phyloP scores from a whole-genome alignment of 1,140 invertebrate genomes.

The Ptiloglossa arizonensis region DNA sequence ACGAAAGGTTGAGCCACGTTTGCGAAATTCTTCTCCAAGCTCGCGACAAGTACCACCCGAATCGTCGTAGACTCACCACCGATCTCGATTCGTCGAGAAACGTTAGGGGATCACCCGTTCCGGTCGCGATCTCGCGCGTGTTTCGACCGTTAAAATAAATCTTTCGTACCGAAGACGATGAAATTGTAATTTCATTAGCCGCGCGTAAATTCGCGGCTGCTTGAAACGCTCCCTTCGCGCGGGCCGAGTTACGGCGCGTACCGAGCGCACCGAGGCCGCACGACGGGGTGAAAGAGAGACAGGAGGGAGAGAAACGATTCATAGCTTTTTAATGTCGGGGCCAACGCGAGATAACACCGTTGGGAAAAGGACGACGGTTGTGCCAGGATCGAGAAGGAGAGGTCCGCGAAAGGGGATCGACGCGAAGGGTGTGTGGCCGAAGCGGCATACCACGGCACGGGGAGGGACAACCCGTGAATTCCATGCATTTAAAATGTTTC shows the following conservation, averaged over 20 bases:
- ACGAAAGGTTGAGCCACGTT: too few relatives aligned
- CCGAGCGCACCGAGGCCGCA: constrained; percentile 13
- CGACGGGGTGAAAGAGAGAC: constrained; percentile 39
- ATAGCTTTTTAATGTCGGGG: constrained; percentile 66
- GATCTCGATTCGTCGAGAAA: too few relatives aligned
- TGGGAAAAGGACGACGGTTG: constrained; percentile 12
- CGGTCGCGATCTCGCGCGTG: too few relatives aligned
- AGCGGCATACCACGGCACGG: not conserved
- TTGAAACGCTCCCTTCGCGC: constrained; percentile 19
- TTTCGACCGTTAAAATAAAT: constrained; percentile 55
- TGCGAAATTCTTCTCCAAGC: too few relatives aligned
- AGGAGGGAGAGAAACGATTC: constrained; percentile 53
- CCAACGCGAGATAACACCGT: not conserved
- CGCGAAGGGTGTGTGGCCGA: constrained; percentile 19
- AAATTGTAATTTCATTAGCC: constrained; percentile 64
- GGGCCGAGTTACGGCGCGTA: constrained; percentile 48
- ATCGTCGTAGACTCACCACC: too few relatives aligned
- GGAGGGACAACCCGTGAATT: constrained; percentile 58
- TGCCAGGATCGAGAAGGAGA: constrained; percentile 7
- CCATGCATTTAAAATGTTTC: constrained; percentile 79
- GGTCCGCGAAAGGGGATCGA: constrained; percentile 21
- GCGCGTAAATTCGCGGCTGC: constrained; percentile 54
- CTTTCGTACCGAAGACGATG: constrained; percentile 46
- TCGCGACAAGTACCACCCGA: too few relatives aligned
- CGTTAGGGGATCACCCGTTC: too few relatives aligned